Conservation (phyloP, 2,113 vertebrate genomes). For the Apeltes quadracus region DNA sequence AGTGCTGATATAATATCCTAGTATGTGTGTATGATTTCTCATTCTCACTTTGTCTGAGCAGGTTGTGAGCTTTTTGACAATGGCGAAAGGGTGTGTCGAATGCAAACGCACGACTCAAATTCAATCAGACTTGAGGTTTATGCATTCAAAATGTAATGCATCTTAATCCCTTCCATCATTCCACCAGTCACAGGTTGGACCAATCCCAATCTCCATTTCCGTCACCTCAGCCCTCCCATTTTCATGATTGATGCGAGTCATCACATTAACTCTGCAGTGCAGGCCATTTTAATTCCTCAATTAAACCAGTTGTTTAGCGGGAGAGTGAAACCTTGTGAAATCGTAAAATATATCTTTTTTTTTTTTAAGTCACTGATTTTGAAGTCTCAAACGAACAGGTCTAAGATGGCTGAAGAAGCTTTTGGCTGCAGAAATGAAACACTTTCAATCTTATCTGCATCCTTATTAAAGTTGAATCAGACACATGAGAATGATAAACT, state of each 20-base stretch:
- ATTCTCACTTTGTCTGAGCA: conserved; percentile 19
- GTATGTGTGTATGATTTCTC: conserved; percentile 19
- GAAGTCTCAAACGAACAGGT: conserved; percentile 29
- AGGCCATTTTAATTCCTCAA: conserved; percentile 44
- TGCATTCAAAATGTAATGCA: conserved; percentile 19
- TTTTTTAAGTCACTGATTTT: conserved; percentile 47
- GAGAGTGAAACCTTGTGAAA: conserved; percentile 46
- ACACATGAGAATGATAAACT: conserved; percentile 49
- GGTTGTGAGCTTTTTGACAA: not conserved
- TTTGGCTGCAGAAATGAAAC: conserved; percentile 38
- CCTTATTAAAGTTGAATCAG: conserved; percentile 57
- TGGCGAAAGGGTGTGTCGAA: conserved; percentile 39
- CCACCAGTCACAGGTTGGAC: conserved; percentile 37
- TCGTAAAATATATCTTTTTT: not conserved
- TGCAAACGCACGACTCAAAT: conserved; percentile 16
- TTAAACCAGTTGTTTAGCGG: conserved; percentile 40
- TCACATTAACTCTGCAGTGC: conserved; percentile 56
- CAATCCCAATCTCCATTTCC: conserved; percentile 25
- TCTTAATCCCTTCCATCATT: conserved; percentile 23
- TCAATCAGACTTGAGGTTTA: conserved; percentile 6
- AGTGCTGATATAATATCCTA: conserved; percentile 36
- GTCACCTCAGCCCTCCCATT: conserved; percentile 33
- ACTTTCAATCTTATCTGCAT: conserved; percentile 34
- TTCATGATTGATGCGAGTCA: conserved; percentile 56
- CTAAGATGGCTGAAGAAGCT: not conserved